Evolutionary conservation across 2,888 invertebrate genomes (phyloP).

Genomic region (Bedellia somnulentella): DNA sequence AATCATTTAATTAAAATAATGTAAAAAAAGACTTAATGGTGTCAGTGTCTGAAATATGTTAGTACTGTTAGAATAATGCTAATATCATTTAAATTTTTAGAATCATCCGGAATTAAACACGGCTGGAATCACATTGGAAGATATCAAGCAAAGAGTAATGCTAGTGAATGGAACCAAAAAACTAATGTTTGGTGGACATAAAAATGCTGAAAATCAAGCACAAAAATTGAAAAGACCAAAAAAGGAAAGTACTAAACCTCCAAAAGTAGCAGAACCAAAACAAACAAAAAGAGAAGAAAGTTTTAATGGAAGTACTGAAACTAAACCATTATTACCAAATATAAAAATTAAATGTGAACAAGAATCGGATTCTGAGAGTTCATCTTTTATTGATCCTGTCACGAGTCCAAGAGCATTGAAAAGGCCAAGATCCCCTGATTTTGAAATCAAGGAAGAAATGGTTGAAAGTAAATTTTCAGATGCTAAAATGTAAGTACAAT

Average conservation of each 20-base stretch:
- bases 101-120: constrained; percentile 77
- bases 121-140: constrained; percentile 71
- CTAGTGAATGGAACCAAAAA: constrained; percentile 53
- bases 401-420: constrained; percentile 43
- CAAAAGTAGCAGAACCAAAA: constrained; percentile 19
- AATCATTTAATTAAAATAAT: too few relatives aligned
- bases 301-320: constrained; percentile 24
- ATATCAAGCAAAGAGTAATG: constrained; percentile 56
- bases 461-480: constrained; percentile 27
- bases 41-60: too few relatives aligned
- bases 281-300: constrained; percentile 37
- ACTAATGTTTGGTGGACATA: constrained; percentile 40
- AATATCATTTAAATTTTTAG: too few relatives aligned
- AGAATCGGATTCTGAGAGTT: constrained; percentile 50
- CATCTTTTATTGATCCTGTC: constrained; percentile 43
- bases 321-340: constrained; percentile 35
- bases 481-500: constrained; percentile 23
- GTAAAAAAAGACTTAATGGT: too few relatives aligned
- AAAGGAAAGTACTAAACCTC: constrained; percentile 28
- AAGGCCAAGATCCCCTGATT: constrained; percentile 18
- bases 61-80: too few relatives aligned
- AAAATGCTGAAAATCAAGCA: constrained; percentile 26
- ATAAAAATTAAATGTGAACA: constrained; percentile 46
- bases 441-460: constrained; percentile 40
- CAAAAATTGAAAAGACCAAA: constrained; percentile 35